Base-by-base conservation (phyloP, 2,113 vertebrate genomes). In the Noctilio leporinus region DNA sequence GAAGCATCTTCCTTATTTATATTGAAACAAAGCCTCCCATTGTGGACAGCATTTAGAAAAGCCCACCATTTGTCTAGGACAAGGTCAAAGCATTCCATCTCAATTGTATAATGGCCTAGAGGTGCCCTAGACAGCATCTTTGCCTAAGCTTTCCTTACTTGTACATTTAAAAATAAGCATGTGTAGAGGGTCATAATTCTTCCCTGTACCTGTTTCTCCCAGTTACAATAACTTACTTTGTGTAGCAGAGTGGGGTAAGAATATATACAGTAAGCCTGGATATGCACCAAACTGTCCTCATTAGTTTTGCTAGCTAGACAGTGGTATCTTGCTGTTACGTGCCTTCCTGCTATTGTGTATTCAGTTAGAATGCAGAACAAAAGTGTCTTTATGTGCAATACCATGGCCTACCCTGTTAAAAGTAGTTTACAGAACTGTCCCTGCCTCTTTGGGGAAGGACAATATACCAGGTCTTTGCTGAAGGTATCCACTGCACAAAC, bases 211-310 rank as follows among this genome's bases (percentile, higher is more conserved):
- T 77, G 70, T 97, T 96, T 98, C 53, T 90, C 43, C 73, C 88
- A 49, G 77, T 94, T 95, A 95, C 45, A 97, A 95, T 98, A 96
- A 97, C 97, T 98, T 97, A 95, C 62, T 89, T 96, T 98, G 96
- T 96, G 83, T 97, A 96, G 67, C 45, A 93, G 94, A 96, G 67
- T 45, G 94, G 82, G 57, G 76, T 14, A 10, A 95, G 97, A 97
- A 98, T 95, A 96, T 88, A 96, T 16, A 49, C 57, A 95, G 72
- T 94, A 67, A 89, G 89, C 93, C 95, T 75, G 43, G 95, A 49
- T 94, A 97, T 57, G 65, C 45, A 91, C 43, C 12, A 64, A 89
- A 38, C 78, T 91, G 78, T 86, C 86, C 83, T 67, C 49, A 47
- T 70, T 33, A 62, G 62, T 55, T 5, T 5, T 43, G 15, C 33